Evolutionary conservation across 2,888 invertebrate genomes (phyloP).

Genomic region (Acrobeloides nanus): DNA sequence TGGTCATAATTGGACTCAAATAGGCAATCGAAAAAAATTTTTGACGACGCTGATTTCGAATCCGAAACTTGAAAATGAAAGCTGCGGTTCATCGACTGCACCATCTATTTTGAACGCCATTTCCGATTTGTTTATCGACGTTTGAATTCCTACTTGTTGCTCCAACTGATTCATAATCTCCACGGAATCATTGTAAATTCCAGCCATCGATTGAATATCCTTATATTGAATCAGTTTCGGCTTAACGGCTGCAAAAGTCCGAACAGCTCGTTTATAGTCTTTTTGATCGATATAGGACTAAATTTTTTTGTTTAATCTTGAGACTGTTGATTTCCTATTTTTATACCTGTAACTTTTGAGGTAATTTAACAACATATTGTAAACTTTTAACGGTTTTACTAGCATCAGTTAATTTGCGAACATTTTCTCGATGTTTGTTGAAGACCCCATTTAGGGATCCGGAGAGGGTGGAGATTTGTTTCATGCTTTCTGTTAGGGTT

Average conservation of each 20-base stretch:
- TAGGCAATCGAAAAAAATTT: too few relatives aligned
- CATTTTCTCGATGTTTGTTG: conserved; percentile 28
- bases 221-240: conserved; percentile 23
- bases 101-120: too few relatives aligned
- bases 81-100: too few relatives aligned
- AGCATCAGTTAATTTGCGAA: conserved; percentile 40
- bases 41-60: too few relatives aligned
- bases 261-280: conserved; percentile 20
- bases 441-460: conserved; percentile 27
- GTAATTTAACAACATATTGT: conserved; percentile 47
- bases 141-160: conserved; percentile 16
- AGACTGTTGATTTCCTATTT: conserved; percentile 1
- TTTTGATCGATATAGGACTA: conserved; percentile 19
- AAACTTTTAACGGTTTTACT: conserved; percentile 46
- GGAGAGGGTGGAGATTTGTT: conserved; percentile 39
- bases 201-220: conserved; percentile 22
- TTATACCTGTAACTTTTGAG: conserved; percentile 37
- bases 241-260: conserved; percentile 13
- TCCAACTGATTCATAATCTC: conserved; percentile 22
- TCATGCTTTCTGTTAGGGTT: conserved; percentile 63
- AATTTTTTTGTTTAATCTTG: conserved; percentile 11
- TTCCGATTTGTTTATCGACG: too few relatives aligned
- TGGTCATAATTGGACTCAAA: too few relatives aligned
- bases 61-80: too few relatives aligned
- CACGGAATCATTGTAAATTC: conserved; percentile 23